Evolutionary conservation across 2,888 invertebrate species (phyloP).

Genomic region (Encarsia formosa): DNA sequence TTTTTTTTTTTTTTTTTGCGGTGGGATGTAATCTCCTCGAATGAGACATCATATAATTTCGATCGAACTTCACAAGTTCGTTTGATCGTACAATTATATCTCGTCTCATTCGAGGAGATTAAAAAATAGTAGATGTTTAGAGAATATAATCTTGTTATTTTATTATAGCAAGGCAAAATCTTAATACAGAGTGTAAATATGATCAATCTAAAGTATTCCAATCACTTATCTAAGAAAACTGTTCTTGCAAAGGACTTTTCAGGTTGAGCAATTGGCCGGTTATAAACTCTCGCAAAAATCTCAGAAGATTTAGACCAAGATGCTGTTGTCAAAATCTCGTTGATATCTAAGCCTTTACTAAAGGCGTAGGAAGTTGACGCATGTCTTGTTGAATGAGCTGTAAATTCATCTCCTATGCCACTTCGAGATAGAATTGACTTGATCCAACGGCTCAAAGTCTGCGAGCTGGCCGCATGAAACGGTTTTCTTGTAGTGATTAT

Average conservation of each 20-base stretch:
- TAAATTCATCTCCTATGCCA: background rate
- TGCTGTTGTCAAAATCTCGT: background rate
- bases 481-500: conserved; percentile 17
- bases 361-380: background rate
- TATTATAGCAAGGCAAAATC: background rate
- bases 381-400: conserved; percentile 1
- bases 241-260: background rate
- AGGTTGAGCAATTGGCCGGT: background rate
- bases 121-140: background rate
- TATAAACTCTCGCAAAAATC: background rate
- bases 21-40: background rate
- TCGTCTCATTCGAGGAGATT: background rate
- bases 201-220: background rate
- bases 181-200: background rate
- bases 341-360: background rate
- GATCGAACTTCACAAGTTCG: conserved; percentile 1
- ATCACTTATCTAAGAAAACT: background rate
- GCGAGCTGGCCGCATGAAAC: background rate
- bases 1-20: background rate
- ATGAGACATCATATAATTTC: background rate
- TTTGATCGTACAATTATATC: background rate
- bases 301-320: background rate
- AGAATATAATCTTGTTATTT: background rate
- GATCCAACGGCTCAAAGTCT: conserved; percentile 1
- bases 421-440: background rate